Base-by-base conservation (phyloP, 2,888 invertebrate genomes). In the Dryadula phaetusa region DNA sequence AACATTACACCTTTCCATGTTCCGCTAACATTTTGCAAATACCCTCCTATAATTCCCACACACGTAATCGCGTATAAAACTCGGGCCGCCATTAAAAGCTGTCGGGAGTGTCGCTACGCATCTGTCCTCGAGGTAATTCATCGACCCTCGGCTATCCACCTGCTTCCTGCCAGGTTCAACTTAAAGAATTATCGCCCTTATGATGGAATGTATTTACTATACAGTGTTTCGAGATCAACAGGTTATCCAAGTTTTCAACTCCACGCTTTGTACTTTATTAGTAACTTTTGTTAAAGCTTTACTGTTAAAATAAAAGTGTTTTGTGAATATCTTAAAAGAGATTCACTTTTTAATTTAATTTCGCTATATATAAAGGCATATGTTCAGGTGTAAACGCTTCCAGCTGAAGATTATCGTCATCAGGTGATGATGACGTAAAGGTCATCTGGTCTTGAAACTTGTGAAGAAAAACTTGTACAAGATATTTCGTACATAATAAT, bases 71-170 rank as follows among this genome's bases (percentile, higher is more conserved):
- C 40, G 71, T 71, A 71, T 73, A 71, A 74, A 70, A 70, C 66
- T 66, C 54, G 70, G 63, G 62, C 66, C 70, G 42, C 72, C 70
- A 74, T 77, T 77, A 75, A 76, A 76, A 75, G 71, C 70, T 67
- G 72, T 73, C 64, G 60, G 64, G 71, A 71, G 70, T 72, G 75
- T 76, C 74, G 73, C 63, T 64, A 46, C 79, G 58, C 80, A 82
- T 79, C 81, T 81, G 80, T 76, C 74, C 75, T 69, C 72, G 66
- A 70, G 73, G 79, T 82, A 82, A 86, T 85, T 79, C 83, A 81
- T 83, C 80, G 82, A 79, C 79, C 82, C 80, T 79, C 74, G 73
- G 69, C 76, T 72, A 77, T 77, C 81, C 87, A 87, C 86, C 87
- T 87, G 87, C 81, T 82, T 77, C 86, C 83, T 77, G 79, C 75